Conservation (phyloP, 1,140 invertebrate genomes). For the Apis cerana region DNA sequence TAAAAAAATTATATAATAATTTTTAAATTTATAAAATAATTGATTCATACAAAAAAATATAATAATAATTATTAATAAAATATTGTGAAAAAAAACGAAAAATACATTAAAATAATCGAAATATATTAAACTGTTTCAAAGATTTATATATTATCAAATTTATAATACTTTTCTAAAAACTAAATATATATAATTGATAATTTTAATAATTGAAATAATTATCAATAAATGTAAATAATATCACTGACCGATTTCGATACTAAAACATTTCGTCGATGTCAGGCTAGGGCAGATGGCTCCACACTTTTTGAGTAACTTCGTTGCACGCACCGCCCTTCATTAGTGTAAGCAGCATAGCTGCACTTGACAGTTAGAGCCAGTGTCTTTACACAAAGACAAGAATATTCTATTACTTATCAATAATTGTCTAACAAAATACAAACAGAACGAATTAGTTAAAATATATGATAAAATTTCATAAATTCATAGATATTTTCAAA, state of each 20-base stretch:
- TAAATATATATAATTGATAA: background rate
- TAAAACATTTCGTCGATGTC: slow-evolving; percentile 52
- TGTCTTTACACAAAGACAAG: slow-evolving; percentile 72
- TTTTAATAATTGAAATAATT: background rate
- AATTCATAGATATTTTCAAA: background rate
- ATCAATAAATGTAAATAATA: slow-evolving; percentile 34
- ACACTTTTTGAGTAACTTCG: slow-evolving; percentile 52
- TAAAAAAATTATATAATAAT: background rate
- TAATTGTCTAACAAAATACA: slow-evolving; percentile 40
- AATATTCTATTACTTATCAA: slow-evolving; percentile 34
- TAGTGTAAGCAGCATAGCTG: slow-evolving; percentile 62
- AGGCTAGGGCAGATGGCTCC: slow-evolving; percentile 60
- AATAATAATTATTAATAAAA: background rate
- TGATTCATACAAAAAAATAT: background rate
- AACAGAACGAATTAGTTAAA: slow-evolving; percentile 11
- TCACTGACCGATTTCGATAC: slow-evolving; percentile 42
- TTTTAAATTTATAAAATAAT: background rate
- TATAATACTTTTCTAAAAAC: background rate
- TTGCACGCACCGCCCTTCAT: slow-evolving; percentile 63
- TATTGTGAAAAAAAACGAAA: background rate
- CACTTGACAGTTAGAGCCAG: slow-evolving; percentile 75
- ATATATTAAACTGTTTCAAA: background rate
- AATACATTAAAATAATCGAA: background rate
- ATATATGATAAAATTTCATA: background rate
- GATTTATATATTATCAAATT: background rate